Conservation (phyloP, 2,113 vertebrate genomes). For the Sorex fumeus region DNA sequence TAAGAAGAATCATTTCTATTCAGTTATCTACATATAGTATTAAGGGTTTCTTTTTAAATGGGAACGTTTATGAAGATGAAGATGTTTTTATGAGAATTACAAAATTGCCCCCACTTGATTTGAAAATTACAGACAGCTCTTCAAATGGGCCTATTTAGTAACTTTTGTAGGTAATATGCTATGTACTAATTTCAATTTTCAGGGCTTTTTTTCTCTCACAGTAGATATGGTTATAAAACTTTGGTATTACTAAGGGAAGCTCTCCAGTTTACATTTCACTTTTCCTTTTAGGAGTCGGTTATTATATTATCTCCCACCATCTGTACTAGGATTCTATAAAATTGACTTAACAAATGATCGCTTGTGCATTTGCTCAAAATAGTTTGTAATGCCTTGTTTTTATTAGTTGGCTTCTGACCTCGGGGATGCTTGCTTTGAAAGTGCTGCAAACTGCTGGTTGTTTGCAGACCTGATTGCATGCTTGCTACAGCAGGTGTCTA, state of each 20-base stretch:
- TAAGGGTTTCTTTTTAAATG: not conserved
- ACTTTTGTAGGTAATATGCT: not conserved
- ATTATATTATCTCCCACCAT: not conserved
- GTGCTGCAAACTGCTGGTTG: not conserved
- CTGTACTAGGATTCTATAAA: not conserved
- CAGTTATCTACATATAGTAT: not conserved
- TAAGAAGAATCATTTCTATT: not conserved
- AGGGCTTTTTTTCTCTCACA: not conserved
- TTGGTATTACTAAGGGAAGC: not conserved
- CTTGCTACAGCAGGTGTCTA: not conserved
- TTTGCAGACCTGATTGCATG: conserved; percentile 35
- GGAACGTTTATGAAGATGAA: not conserved
- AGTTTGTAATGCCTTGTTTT: not conserved
- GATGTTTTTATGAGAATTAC: conserved; percentile 10
- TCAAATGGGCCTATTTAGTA: not conserved
- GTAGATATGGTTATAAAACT: not conserved
- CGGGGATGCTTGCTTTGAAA: not conserved
- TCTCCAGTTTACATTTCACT: not conserved
- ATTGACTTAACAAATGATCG: conserved; percentile 9
- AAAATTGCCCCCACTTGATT: not conserved
- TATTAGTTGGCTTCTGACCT: not conserved
- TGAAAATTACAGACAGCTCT: not conserved
- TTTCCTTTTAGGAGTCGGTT: not conserved
- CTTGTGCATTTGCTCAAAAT: conserved; percentile 17
- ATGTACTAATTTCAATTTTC: not conserved